A percentile compares a stretch with the other conserved stretches of the same genome.
These are phyloP conservation scores for Diplosoma virens DNA, from an alignment of 23 tunicate species.

Conservation along the genomic window DNA sequence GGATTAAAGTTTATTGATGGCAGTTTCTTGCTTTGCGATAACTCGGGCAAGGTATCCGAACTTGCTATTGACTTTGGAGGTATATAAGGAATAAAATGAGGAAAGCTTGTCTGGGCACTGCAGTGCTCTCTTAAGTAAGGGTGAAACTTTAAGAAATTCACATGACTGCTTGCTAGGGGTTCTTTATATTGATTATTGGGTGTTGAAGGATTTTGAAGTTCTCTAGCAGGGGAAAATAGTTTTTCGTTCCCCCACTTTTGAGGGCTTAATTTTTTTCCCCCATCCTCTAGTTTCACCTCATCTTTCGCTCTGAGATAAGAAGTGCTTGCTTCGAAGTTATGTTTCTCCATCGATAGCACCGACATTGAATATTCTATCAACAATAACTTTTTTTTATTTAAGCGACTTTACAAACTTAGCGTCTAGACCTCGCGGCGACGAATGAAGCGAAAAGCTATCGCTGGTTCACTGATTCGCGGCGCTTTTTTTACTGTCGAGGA, in stretches of 20 bases:
- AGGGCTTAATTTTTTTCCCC: not conserved
- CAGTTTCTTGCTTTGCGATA: too few species aligned
- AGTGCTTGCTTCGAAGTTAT: not conserved
- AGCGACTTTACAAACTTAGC: not conserved
- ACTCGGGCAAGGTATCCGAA: not conserved
- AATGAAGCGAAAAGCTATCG: too few species aligned
- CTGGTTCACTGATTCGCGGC: not conserved
- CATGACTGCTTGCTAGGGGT: not conserved
- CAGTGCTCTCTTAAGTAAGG: slow-evolving; percentile 24
- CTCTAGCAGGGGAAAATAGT: slow-evolving; percentile 56
- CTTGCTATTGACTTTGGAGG: slow-evolving; percentile 45
- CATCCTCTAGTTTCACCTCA: not conserved
- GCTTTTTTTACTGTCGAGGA: too few species aligned
- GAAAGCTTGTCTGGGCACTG: slow-evolving; percentile 8
- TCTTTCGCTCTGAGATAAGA: not conserved
- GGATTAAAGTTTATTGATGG: not conserved
- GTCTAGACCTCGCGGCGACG: too few species aligned
- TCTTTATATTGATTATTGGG: not conserved
- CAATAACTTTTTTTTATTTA: not conserved
- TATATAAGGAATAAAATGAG: slow-evolving; percentile 52
- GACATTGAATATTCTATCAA: not conserved
- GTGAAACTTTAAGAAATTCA: slow-evolving; percentile 5
- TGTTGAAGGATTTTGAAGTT: slow-evolving; percentile 2
- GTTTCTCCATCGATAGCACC: slow-evolving; percentile 6
- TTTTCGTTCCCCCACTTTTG: slow-evolving; percentile 31